Conservation (phyloP, 2,888 invertebrate genomes). For the Ypsolopha scabrella region DNA sequence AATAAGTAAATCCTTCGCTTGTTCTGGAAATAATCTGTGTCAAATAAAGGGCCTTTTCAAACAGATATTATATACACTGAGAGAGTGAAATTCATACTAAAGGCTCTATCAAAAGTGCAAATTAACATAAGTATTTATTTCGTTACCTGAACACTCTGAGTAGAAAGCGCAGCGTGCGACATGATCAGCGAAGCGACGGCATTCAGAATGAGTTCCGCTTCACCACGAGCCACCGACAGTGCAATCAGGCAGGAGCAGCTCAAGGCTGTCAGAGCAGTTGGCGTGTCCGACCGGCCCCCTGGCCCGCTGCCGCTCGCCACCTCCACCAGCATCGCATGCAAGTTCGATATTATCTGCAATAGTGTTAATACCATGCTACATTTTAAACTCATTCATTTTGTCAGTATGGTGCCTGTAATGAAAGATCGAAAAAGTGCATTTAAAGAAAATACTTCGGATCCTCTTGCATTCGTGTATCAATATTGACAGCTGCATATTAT, state of each 20-base stretch:
- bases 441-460: no score
- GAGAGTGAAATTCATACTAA: no score
- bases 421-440: no score
- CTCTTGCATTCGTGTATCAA: no score
- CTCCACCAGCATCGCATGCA: slow-evolving; percentile 88
- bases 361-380: background rate
- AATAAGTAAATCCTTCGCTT: no score
- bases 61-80: no score
- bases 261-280: slow-evolving; percentile 83
- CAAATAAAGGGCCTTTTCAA: no score
- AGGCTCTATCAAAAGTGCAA: no score
- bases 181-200: slow-evolving; percentile 90
- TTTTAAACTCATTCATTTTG: no score
- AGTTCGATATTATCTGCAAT: slow-evolving; percentile 75
- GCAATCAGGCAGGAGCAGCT: slow-evolving; percentile 94
- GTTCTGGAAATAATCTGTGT: no score
- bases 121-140: background rate
- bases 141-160: slow-evolving; percentile 82
- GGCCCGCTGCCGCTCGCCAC: slow-evolving; percentile 76
- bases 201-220: slow-evolving; percentile 89
- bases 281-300: slow-evolving; percentile 48
- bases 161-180: slow-evolving; percentile 81
- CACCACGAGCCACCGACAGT: slow-evolving; percentile 92
- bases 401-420: no score
- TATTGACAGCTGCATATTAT: slow-evolving; percentile 15